Conservation (phyloP, 2,113 vertebrate genomes). For the Naja naja region DNA sequence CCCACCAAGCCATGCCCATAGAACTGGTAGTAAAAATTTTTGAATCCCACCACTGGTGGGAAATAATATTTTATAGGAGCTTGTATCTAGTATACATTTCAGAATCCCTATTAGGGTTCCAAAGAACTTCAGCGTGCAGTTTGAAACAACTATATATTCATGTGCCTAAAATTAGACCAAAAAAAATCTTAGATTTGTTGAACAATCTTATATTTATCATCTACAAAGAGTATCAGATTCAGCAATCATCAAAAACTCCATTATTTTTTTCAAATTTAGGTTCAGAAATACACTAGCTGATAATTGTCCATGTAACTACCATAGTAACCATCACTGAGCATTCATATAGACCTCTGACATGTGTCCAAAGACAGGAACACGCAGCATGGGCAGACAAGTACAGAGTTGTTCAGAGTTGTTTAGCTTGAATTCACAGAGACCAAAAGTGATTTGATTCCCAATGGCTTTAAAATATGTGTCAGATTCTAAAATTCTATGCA, state of each 20-base stretch:
- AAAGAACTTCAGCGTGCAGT: background rate
- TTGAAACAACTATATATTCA: background rate
- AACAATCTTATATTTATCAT: background rate
- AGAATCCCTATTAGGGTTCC: background rate
- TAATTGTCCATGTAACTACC: background rate
- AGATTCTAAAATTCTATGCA: constrained; percentile 36
- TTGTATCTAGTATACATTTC: background rate
- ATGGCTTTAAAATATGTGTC: constrained; percentile 40
- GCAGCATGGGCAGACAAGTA: background rate
- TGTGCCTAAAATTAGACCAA: background rate
- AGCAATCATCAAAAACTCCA: constrained; percentile 11
- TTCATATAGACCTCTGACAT: constrained; percentile 10
- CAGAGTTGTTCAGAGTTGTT: background rate
- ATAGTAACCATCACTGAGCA: background rate
- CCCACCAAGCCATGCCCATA: no score
- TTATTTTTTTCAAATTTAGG: background rate
- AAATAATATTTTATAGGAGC: background rate
- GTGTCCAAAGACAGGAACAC: background rate
- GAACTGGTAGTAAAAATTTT: no score
- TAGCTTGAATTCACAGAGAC: constrained; percentile 28
- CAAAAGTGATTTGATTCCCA: constrained; percentile 44
- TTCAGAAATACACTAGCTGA: background rate
- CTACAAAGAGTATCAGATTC: background rate
- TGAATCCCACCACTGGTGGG: no score
- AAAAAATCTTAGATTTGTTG: background rate